Conservation (phyloP, 2,113 vertebrate genomes). For the Boleophthalmus pectinirostris region DNA sequence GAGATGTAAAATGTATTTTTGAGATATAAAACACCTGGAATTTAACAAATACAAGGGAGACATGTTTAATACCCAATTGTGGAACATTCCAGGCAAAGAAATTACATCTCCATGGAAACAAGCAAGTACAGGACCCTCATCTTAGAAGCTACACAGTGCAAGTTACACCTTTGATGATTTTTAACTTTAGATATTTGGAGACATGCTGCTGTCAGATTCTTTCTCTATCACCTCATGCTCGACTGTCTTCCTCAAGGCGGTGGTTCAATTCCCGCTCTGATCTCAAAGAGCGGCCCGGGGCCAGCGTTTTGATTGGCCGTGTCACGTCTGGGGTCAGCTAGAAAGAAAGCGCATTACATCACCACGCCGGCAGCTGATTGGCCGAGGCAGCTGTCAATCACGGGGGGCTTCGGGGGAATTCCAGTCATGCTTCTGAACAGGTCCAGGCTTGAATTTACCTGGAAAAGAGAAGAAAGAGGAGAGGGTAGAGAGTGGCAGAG, state of each 20-base stretch:
- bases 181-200: not conserved
- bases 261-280: constrained; percentile 15
- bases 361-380: constrained; percentile 43
- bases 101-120: too few species aligned
- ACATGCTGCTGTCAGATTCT: constrained; percentile 20
- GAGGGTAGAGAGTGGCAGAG: not conserved
- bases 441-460: constrained; percentile 45
- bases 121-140: too few species aligned
- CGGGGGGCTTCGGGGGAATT: constrained; percentile 57
- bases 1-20: too few species aligned
- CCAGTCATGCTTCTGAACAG: constrained; percentile 49
- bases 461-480: not conserved
- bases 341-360: constrained; percentile 13
- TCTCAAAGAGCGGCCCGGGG: constrained; percentile 20
- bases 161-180: not conserved
- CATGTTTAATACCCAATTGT: too few species aligned
- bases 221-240: constrained; percentile 29
- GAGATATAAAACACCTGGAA: too few species aligned
- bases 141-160: too few species aligned
- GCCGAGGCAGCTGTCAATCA: constrained; percentile 49
- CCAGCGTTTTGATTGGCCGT: constrained; percentile 12
- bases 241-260: constrained; percentile 9
- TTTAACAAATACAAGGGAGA: too few species aligned
- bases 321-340: constrained; percentile 6
- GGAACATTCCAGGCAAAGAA: too few species aligned